Percentiles rank a stretch among this genome's conserved stretches.
These are phyloP conservation scores for Psilopsiagon aurifrons DNA, from an alignment of 2,113 vertebrate species.

Conservation along the genomic window DNA sequence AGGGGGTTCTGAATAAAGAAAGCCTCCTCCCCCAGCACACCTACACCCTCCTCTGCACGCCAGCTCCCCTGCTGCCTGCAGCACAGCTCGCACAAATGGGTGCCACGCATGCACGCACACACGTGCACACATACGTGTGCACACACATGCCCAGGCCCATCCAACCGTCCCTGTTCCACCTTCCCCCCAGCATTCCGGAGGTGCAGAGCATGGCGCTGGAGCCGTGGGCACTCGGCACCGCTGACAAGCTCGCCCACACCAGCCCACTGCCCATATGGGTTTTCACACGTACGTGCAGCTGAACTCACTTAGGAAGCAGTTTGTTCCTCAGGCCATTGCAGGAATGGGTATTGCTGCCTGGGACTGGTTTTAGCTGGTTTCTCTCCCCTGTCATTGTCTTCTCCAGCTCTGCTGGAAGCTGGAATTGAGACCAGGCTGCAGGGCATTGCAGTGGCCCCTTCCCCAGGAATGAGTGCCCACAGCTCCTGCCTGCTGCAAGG, in stretches of 20 bases:
- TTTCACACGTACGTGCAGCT: background rate
- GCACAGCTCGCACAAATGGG: background rate
- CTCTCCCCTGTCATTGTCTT: background rate
- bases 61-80: background rate
- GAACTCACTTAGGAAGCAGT: conserved; percentile 13
- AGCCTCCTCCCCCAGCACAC: background rate
- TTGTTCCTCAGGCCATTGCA: conserved; percentile 16
- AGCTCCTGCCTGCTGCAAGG: accelerated
- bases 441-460: no score
- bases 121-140: accelerated
- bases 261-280: conserved; percentile 46
- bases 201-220: background rate
- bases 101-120: background rate
- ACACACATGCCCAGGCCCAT: accelerated
- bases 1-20: background rate
- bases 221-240: conserved; percentile 8
- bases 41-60: background rate
- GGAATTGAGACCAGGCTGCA: background rate
- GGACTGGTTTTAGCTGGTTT: background rate
- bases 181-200: background rate
- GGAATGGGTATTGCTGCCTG: background rate
- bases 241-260: background rate
- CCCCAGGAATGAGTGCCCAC: background rate
- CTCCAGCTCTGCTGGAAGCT: background rate
- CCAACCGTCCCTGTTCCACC: background rate